Evolutionary conservation across 2,113 vertebrate species (phyloP).

Genomic region (Galeopterus variegatus): DNA sequence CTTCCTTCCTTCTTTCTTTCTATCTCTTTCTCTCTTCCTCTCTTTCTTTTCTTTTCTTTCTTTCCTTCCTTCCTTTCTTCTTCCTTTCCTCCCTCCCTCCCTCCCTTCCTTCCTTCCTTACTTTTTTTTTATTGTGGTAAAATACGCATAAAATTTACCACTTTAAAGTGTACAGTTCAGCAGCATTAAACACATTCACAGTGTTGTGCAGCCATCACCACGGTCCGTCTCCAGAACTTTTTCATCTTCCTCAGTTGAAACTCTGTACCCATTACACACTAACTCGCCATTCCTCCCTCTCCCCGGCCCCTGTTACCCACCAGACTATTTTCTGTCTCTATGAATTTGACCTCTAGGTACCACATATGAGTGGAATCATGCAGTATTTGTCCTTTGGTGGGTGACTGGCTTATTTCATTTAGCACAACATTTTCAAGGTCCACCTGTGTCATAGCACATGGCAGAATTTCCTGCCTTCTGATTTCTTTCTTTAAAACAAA

Average conservation of each 20-base stretch:
- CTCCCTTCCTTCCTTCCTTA: not conserved
- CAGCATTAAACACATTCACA: not conserved
- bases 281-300: not conserved
- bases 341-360: not conserved
- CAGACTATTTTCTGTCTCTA: not conserved
- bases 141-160: not conserved
- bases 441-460: not conserved
- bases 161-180: not conserved
- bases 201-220: not conserved
- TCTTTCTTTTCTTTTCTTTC: not conserved
- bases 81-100: not conserved
- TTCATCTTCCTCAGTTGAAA: not conserved
- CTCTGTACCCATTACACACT: not conserved
- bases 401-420: not conserved
- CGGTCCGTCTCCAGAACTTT: not conserved
- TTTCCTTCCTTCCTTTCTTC: not conserved
- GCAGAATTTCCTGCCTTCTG: constrained; percentile 5
- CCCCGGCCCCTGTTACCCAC: not conserved
- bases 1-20: not conserved
- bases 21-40: too few species aligned
- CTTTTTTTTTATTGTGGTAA: not conserved
- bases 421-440: not conserved
- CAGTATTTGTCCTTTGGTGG: not conserved
- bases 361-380: not conserved
- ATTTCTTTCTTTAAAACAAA: constrained; percentile 8